A percentile compares a stretch with the other conserved stretches of the same genome.
These are phyloP conservation scores for Alligator sinensis DNA, from an alignment of 2,113 vertebrate genomes.

Conservation along the genomic window DNA sequence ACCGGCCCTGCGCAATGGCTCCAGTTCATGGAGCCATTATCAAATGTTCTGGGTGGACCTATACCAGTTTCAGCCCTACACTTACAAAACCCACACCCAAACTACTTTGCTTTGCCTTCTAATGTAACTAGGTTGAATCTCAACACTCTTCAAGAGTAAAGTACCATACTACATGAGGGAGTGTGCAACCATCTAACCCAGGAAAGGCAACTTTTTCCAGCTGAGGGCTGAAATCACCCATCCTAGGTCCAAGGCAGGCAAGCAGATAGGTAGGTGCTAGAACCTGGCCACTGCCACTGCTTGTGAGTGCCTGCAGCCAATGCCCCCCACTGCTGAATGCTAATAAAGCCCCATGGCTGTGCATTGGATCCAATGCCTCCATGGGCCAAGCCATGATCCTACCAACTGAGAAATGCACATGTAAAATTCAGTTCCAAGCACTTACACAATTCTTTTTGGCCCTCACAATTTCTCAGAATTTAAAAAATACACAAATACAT, in stretches of 20 bases:
- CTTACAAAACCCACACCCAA: background rate
- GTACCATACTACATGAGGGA: background rate
- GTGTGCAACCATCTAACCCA: background rate
- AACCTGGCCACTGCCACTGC: too few relatives aligned
- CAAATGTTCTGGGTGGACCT: background rate
- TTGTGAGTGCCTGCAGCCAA: too few relatives aligned
- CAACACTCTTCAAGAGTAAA: background rate
- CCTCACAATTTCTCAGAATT: too few relatives aligned
- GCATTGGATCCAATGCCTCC: too few relatives aligned
- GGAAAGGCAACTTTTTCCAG: too few relatives aligned
- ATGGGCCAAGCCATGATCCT: too few relatives aligned
- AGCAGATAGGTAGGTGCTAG: too few relatives aligned
- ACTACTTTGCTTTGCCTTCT: background rate
- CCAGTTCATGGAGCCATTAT: background rate
- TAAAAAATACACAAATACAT: background rate
- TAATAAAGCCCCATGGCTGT: too few relatives aligned
- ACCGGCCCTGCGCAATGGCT: too few relatives aligned
- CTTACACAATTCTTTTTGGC: background rate
- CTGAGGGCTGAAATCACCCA: too few relatives aligned
- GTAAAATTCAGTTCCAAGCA: background rate
- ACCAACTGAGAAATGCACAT: background rate
- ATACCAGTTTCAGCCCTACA: rapidly evolving
- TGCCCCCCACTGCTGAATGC: too few relatives aligned
- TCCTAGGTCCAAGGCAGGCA: too few relatives aligned
- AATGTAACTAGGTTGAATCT: background rate